A percentile compares a stretch with the other conserved stretches of the same genome.
phyloP scores from a whole-genome alignment of 2,113 vertebrate genomes.

The Phoxinus phoxinus region DNA sequence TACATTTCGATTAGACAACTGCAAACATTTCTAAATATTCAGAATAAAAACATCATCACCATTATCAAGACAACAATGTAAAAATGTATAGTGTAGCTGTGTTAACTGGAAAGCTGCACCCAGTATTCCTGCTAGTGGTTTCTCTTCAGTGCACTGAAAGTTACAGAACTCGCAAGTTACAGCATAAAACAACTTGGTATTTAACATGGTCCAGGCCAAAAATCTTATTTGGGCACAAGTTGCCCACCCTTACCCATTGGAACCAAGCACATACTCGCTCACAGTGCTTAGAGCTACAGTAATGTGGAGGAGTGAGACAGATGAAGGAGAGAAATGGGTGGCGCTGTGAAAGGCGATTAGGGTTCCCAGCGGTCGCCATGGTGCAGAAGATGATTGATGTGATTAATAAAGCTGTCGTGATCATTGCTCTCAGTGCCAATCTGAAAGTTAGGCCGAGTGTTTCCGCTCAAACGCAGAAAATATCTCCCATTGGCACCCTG shows the following conservation, averaged over 20 bases:
- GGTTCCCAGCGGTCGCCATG: conserved; percentile 67
- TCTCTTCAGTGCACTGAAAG: not conserved
- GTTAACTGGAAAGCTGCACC: not conserved
- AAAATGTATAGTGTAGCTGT: too few relatives aligned
- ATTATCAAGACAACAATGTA: not conserved
- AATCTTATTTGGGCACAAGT: not conserved
- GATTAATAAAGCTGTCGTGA: conserved; percentile 77
- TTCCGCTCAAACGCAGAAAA: conserved; percentile 13
- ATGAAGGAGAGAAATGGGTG: conserved; percentile 67
- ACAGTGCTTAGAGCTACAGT: conserved; percentile 58
- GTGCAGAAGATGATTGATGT: conserved; percentile 77
- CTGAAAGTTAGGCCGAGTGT: conserved; percentile 59
- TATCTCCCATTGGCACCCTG: conserved; percentile 14
- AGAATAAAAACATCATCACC: not conserved
- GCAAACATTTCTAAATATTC: not conserved
- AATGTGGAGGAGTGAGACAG: conserved; percentile 62
- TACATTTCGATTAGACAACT: not conserved
- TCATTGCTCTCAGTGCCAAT: conserved; percentile 67
- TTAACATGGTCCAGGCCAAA: conserved; percentile 11
- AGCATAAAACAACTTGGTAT: not conserved
- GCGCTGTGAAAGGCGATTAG: conserved; percentile 66
- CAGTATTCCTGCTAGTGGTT: not conserved
- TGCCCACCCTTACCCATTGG: not conserved
- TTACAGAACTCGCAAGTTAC: conserved; percentile 1
- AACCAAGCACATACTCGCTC: conserved; percentile 23